Evolutionary conservation across 1,140 invertebrate genomes (phyloP), one percentile per base, ranked within the genome.

Genomic region (Drosophila malerkotliana): DNA sequence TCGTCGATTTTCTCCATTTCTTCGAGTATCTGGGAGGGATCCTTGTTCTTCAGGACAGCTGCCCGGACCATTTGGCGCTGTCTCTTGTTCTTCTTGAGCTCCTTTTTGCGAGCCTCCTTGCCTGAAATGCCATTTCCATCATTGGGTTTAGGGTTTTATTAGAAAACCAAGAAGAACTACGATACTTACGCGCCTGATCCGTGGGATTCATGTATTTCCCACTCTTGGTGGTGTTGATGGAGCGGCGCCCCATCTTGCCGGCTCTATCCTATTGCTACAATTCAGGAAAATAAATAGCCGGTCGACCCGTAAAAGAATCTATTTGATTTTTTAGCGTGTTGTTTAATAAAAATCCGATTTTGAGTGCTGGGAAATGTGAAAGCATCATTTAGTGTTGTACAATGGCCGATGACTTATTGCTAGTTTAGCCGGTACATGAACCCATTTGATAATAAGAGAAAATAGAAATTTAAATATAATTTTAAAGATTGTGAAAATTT

Each of bases 141-240:
- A 34, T 44, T 48, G 24, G 32, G 28, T 37, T 37, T 51, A 28
- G 24, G 26, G 8, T 44, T 44, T 14, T 4, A 37, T 4, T 12
- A 18, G 34, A 10, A n/a, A 37, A 4, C 10, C 34, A 10, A 37
- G 12, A 37, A 18, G 18, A 18, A 18, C 18, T 18, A 18, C 18
- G 18, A 18, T n/a, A 18, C 97, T 97, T 95, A 98, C 98, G 93
- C 59, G 98, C 98, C 96, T 99, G 98, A 93, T 99, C 98, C 4
- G 98, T 99, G 21, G 98, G 98, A 93, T 99, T 99, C 98, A 99
- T 99, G 87, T 98, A 99, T 95, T 99, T 99, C 91, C 98, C 98
- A 98, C 98, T 99, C 94, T 99, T 99, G 28, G 98, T 99, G 95
- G 98, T 98, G 93, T 98, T 99, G 79, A 99, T 99, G 48, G 98